Evolutionary conservation across 2,113 vertebrate species (phyloP).

Genomic region (Crotalus horridus): DNA sequence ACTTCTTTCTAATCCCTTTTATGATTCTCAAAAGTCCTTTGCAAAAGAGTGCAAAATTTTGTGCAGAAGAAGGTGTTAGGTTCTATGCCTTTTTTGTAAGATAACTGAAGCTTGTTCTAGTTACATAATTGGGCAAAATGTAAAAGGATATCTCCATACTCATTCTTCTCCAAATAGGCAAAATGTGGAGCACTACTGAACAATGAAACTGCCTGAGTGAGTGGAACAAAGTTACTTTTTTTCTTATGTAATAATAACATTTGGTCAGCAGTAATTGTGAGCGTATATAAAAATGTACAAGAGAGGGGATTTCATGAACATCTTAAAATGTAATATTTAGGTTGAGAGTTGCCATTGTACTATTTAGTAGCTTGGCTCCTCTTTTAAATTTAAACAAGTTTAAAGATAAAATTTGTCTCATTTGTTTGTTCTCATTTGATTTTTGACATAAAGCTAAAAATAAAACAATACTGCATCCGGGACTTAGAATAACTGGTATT

Average conservation of each 20-base stretch:
- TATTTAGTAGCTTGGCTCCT: background rate
- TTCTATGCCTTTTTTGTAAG: too few species aligned
- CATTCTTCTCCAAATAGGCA: background rate
- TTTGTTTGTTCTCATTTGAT: background rate
- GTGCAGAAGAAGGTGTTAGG: background rate
- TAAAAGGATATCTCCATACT: background rate
- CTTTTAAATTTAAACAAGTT: background rate
- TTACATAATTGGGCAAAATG: background rate
- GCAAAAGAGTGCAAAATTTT: background rate
- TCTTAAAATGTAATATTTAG: background rate
- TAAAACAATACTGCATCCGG: background rate
- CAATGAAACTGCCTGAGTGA: background rate
- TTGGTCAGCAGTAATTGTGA: background rate
- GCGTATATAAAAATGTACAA: background rate
- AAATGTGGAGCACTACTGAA: background rate
- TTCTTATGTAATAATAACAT: background rate
- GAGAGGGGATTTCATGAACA: background rate
- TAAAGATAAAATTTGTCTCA: background rate
- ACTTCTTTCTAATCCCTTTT: background rate
- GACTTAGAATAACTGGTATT: background rate
- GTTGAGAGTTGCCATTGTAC: background rate
- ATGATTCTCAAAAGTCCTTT: background rate
- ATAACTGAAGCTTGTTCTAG: background rate
- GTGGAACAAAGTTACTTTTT: background rate
- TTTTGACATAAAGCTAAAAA: background rate